Conservation (phyloP, 2,113 vertebrate species). For the Siphamia tubifer region DNA sequence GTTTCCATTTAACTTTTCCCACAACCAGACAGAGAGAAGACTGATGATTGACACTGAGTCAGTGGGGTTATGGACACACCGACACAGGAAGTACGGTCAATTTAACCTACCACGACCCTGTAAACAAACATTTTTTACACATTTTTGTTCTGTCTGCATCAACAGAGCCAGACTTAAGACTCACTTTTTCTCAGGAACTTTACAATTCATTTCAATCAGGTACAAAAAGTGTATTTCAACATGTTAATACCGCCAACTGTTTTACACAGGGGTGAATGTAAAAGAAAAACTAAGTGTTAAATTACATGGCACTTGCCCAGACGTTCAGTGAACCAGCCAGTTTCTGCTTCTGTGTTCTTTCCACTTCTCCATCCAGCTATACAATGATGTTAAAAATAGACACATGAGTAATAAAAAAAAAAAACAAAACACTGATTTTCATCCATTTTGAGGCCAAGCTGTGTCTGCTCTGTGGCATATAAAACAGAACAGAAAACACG, state of each 20-base stretch:
- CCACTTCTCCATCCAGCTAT: conserved; percentile 59
- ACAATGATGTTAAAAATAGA: conserved; percentile 65
- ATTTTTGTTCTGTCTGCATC: not conserved
- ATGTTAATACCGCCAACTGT: too few relatives aligned
- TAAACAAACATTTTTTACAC: conserved; percentile 3
- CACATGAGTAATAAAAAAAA: conserved; percentile 60
- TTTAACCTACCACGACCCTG: conserved; percentile 6
- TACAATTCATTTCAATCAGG: not conserved
- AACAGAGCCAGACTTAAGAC: not conserved
- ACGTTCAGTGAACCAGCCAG: not conserved
- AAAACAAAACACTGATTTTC: conserved; percentile 61
- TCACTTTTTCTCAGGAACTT: not conserved
- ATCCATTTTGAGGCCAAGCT: conserved; percentile 19
- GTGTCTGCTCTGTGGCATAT: conserved; percentile 53
- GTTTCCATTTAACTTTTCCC: conserved; percentile 66
- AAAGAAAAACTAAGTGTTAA: conserved; percentile 23
- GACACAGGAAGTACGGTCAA: conserved; percentile 39
- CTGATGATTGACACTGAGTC: conserved; percentile 13
- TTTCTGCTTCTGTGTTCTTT: conserved; percentile 48
- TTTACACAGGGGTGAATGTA: conserved; percentile 19
- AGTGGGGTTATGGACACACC: conserved; percentile 38
- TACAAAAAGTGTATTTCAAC: not conserved
- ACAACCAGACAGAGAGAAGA: conserved; percentile 53
- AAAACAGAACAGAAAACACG: conserved; percentile 35
- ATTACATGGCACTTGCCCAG: conserved; percentile 35